Percentiles rank a stretch among this genome's conserved stretches.
Evolutionary conservation across 2,797 vertebrate genomes (phyloP).

Genomic region (Natrix natrix): DNA sequence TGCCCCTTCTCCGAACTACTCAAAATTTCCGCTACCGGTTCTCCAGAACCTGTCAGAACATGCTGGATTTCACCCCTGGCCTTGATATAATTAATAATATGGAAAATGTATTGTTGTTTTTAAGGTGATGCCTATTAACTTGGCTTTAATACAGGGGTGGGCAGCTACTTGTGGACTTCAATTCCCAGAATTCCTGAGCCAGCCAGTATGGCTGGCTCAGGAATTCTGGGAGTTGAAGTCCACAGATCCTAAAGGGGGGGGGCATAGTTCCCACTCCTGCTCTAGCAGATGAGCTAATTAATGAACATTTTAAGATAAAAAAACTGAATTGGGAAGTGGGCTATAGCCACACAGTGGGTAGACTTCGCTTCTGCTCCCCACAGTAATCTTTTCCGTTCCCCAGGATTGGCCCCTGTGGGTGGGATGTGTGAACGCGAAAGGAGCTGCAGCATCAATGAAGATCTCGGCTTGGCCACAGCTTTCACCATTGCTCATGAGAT

Average conservation of each 20-base stretch:
- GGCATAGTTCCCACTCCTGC: not conserved
- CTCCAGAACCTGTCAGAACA: no score
- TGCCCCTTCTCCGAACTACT: no score
- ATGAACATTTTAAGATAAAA: not conserved
- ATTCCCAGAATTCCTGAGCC: not conserved
- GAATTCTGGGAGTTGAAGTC: not conserved
- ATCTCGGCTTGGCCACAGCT: conserved; percentile 95
- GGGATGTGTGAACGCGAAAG: conserved; percentile 97
- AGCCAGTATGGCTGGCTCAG: no score
- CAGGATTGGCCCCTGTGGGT: conserved; percentile 93
- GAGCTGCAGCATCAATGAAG: conserved; percentile 98
- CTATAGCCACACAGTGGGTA: not conserved
- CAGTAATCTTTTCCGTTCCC: conserved; percentile 7
- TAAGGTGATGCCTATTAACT: not conserved
- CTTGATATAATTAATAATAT: not conserved
- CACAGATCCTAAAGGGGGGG: not conserved
- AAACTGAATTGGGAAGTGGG: not conserved
- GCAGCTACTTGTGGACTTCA: not conserved
- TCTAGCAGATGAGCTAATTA: not conserved
- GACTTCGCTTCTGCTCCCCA: not conserved
- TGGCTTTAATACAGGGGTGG: not conserved
- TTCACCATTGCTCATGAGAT: conserved; percentile 99
- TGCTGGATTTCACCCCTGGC: no score
- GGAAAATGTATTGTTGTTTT: not conserved
- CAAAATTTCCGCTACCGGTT: no score